Percentiles rank a stretch among this genome's conserved stretches.
Evolutionary conservation across 2,113 vertebrate species (phyloP).

Genomic region (Bos javanicus): DNA sequence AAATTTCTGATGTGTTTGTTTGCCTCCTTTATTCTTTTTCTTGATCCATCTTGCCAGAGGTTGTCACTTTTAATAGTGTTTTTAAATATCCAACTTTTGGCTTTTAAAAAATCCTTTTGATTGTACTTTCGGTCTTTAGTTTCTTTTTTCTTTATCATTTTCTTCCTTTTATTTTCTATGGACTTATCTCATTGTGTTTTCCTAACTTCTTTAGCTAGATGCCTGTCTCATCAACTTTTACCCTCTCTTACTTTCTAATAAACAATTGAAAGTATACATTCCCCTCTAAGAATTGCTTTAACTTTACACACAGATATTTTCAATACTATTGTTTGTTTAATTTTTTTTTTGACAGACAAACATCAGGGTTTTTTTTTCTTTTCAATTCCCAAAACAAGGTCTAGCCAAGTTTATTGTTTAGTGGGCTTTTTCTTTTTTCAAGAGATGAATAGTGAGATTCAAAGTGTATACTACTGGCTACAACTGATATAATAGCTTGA

Average conservation of each 20-base stretch:
- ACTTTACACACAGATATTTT: not conserved
- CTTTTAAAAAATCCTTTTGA: not conserved
- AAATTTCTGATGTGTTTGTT: not conserved
- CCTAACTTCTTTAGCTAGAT: not conserved
- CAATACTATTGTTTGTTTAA: not conserved
- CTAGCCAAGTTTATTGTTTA: conserved; percentile 20
- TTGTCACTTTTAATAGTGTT: not conserved
- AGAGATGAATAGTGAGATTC: conserved; percentile 19
- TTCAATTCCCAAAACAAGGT: conserved; percentile 49
- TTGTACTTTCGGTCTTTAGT: not conserved
- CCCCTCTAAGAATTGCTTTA: not conserved
- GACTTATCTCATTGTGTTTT: not conserved
- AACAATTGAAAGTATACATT: not conserved
- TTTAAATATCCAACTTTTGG: not conserved
- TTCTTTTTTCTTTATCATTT: not conserved
- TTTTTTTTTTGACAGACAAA: not conserved
- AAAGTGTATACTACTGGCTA: conserved; percentile 26
- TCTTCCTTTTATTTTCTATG: not conserved
- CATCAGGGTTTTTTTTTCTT: not conserved
- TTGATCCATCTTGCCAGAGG: not conserved
- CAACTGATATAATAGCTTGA: conserved; percentile 63
- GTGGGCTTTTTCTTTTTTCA: not conserved
- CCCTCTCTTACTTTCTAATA: not conserved
- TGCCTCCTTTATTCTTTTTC: not conserved
- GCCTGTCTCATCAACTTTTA: not conserved